phyloP scores from a whole-genome alignment of 2,797 vertebrate species.

The Pseudochirops corinnae region DNA sequence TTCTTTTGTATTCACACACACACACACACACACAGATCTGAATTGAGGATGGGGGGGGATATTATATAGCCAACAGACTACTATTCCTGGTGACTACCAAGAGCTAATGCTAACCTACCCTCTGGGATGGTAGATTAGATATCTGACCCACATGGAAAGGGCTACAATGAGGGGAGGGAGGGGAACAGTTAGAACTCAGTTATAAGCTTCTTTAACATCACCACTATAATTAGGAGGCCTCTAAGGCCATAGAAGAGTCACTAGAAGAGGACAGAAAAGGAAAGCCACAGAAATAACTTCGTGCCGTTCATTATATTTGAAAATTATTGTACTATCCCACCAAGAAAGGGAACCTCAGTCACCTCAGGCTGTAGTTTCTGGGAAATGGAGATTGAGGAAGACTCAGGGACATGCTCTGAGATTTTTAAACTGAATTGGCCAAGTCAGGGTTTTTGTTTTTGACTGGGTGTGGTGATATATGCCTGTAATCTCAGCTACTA shows the following conservation, averaged over 20 bases:
- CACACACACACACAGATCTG: conserved; percentile 78
- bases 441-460: not conserved
- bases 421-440: not conserved
- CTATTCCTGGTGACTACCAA: conserved; percentile 79
- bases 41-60: conserved; percentile 81
- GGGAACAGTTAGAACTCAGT: not conserved
- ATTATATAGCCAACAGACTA: conserved; percentile 80
- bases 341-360: not conserved
- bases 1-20: conserved; percentile 85
- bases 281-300: not conserved
- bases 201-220: conserved; percentile 19
- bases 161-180: not conserved
- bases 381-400: not conserved
- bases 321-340: not conserved
- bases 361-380: not conserved
- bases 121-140: conserved; percentile 76
- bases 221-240: conserved; percentile 54
- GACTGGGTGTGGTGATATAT: not conserved
- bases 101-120: conserved; percentile 56
- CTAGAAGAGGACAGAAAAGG: not conserved
- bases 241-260: not conserved
- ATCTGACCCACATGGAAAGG: conserved; percentile 61
- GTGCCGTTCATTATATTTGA: not conserved
- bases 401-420: not conserved
- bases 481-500: not conserved